Evolutionary conservation across 1,140 invertebrate species (phyloP).

Genomic region (Diachasmimorpha longicaudata): DNA sequence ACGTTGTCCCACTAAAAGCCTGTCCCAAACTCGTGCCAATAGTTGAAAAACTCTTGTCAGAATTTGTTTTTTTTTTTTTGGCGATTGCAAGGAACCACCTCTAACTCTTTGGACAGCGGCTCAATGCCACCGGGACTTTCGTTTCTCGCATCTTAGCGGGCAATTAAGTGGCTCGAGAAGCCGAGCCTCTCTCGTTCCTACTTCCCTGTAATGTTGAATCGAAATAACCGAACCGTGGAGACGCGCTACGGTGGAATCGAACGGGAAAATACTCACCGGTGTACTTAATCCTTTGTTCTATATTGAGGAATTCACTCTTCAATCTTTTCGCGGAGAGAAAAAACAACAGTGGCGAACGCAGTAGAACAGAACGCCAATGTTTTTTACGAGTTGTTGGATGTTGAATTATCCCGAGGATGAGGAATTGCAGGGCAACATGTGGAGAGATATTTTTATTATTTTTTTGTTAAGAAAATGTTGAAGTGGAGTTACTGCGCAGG

Average conservation of each 20-base stretch:
- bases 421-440: too few species aligned
- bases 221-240: background rate
- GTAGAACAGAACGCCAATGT: too few species aligned
- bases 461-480: too few species aligned
- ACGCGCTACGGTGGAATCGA: background rate
- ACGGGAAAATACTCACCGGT: background rate
- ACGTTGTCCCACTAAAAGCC: background rate
- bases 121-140: background rate
- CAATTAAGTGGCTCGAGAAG: slow-evolving; percentile 8
- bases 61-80: too few species aligned
- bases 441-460: too few species aligned
- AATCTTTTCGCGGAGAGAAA: background rate
- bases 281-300: background rate
- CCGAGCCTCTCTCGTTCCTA: background rate
- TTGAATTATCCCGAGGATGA: too few species aligned
- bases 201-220: background rate
- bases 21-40: background rate
- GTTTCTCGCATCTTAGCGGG: background rate
- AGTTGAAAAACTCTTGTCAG: background rate
- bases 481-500: too few species aligned
- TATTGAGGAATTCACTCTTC: background rate
- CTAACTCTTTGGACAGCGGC: background rate
- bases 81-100: background rate
- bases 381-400: too few species aligned
- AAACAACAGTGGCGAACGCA: too few species aligned